phyloP scores from a whole-genome alignment of 2,113 vertebrate genomes.

The Notarius lentiginosus region DNA sequence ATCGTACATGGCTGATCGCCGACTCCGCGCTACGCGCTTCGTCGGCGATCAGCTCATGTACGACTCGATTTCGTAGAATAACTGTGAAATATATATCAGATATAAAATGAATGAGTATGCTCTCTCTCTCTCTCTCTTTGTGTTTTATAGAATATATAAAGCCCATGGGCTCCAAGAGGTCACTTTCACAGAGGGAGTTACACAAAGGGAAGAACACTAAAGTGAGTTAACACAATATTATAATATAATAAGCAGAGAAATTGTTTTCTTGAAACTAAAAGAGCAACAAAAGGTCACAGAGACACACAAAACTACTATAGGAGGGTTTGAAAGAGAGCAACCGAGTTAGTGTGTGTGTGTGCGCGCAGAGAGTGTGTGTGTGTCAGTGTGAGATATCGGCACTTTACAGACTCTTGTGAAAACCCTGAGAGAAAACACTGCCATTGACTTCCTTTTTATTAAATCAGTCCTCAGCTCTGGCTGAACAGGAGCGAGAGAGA shows the following conservation, averaged over 20 bases:
- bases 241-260: constrained; percentile 34
- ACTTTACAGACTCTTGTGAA: constrained; percentile 9
- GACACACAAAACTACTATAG: constrained; percentile 16
- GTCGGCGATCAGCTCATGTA: too few species aligned
- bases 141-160: background rate
- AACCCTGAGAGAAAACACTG: constrained; percentile 10
- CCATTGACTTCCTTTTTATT: constrained; percentile 13
- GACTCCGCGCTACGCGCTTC: too few species aligned
- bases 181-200: background rate
- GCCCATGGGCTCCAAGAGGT: background rate
- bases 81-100: too few species aligned
- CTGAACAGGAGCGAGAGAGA: background rate
- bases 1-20: too few species aligned
- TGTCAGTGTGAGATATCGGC: constrained; percentile 14
- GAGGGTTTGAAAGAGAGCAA: background rate
- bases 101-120: too few species aligned
- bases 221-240: constrained; percentile 23
- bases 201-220: background rate
- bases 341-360: background rate
- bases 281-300: constrained; percentile 11
- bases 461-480: constrained; percentile 12
- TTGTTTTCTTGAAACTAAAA: constrained; percentile 3
- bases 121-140: too few species aligned
- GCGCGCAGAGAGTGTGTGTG: background rate
- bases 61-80: too few species aligned